A percentile compares a stretch with the other conserved stretches of the same genome.
Evolutionary conservation across 1,140 invertebrate species (phyloP).

Genomic region (Zaprionus ornatus): DNA sequence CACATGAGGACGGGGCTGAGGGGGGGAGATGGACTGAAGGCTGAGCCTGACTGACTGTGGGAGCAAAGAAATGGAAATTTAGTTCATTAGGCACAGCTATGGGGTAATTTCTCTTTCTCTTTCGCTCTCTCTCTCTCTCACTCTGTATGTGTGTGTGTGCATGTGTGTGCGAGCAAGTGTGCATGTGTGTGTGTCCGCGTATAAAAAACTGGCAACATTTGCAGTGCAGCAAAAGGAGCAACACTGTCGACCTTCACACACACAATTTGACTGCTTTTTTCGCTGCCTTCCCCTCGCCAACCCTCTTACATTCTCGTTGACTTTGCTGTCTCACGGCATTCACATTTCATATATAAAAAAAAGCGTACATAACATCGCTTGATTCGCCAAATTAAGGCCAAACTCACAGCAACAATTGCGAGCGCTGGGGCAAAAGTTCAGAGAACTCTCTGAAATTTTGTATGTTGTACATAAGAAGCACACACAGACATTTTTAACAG

Average conservation of each 20-base stretch:
- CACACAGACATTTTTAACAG: background rate
- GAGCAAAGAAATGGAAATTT: constrained; percentile 62
- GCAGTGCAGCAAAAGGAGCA: constrained; percentile 41
- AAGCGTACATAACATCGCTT: constrained; percentile 42
- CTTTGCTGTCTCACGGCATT: constrained; percentile 14
- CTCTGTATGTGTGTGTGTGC: background rate
- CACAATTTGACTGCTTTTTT: constrained; percentile 10
- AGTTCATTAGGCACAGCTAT: constrained; percentile 65
- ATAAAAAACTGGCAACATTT: constrained; percentile 38
- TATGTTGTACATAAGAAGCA: background rate
- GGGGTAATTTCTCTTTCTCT: constrained; percentile 19
- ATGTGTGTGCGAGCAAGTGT: background rate
- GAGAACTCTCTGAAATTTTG: constrained; percentile 21
- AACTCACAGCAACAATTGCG: constrained; percentile 35
- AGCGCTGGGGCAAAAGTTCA: constrained; percentile 32
- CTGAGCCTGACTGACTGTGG: constrained; percentile 1
- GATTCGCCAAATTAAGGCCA: constrained; percentile 65
- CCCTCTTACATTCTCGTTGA: background rate
- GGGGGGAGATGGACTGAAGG: background rate
- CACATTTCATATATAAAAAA: constrained; percentile 32
- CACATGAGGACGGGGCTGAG: background rate
- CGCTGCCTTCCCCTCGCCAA: background rate
- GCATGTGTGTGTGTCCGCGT: constrained; percentile 21
- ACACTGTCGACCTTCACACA: constrained; percentile 46
- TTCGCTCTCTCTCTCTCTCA: background rate